A percentile compares a stretch with the other conserved stretches of the same genome.
phyloP scores from a whole-genome alignment of 1,140 invertebrate genomes.

The Ephestia elutella region DNA sequence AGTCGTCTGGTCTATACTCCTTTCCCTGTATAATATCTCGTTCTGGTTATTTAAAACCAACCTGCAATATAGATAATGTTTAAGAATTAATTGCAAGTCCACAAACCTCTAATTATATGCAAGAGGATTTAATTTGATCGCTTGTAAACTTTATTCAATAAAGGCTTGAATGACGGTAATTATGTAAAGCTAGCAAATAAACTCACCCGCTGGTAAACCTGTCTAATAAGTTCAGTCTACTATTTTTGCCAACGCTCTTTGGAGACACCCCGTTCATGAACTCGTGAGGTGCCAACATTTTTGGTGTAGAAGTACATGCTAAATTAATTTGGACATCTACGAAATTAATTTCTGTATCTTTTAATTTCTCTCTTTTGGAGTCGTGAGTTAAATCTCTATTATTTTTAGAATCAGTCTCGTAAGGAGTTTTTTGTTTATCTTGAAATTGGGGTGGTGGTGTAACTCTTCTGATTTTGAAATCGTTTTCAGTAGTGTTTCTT shows the following conservation, averaged over 20 bases:
- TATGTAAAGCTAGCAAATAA: slow-evolving; percentile 8
- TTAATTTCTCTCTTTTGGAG: slow-evolving; percentile 68
- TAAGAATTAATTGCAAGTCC: too few species aligned
- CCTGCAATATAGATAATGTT: slow-evolving; percentile 30
- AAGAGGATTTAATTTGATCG: background rate
- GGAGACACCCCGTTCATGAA: slow-evolving; percentile 39
- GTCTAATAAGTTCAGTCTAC: slow-evolving; percentile 53
- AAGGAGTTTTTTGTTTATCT: slow-evolving; percentile 61
- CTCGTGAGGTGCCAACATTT: slow-evolving; percentile 63
- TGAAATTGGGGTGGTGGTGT: slow-evolving; percentile 67
- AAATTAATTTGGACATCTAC: slow-evolving; percentile 61
- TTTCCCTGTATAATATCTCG: slow-evolving; percentile 61
- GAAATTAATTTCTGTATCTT: slow-evolving; percentile 58
- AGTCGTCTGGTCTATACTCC: slow-evolving; percentile 64
- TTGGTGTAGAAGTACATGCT: slow-evolving; percentile 70
- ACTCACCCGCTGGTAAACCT: slow-evolving; percentile 63
- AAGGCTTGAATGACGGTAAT: too few species aligned
- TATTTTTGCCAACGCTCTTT: slow-evolving; percentile 45
- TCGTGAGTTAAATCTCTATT: slow-evolving; percentile 57
- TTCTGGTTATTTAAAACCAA: slow-evolving; percentile 60
- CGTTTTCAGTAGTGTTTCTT: slow-evolving; percentile 47
- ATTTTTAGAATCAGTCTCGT: slow-evolving; percentile 51
- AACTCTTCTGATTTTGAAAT: slow-evolving; percentile 48
- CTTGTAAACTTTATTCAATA: background rate
- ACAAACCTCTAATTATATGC: background rate